Base-by-base conservation (phyloP, 2,888 invertebrate species). In the Micoletzkya japonica region DNA sequence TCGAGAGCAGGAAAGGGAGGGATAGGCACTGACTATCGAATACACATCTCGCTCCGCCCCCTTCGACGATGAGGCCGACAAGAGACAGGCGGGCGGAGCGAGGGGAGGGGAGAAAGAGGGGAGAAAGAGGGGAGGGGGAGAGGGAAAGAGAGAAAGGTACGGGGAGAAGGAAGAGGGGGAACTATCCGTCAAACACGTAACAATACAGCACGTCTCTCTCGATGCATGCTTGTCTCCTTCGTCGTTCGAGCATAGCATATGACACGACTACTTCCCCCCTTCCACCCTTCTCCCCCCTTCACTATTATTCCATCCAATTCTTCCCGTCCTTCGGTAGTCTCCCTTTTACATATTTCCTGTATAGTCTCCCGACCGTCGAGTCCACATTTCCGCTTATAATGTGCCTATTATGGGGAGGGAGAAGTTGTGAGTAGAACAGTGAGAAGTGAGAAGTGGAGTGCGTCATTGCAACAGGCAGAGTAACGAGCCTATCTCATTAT, bases 11-110 rank as follows among this genome's bases (percentile, higher is more conserved):
- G n/a, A 4, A 63, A n/a, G n/a, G n/a, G n/a, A n/a, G n/a, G n/a
- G n/a, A n/a, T n/a, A n/a, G n/a, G n/a, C n/a, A n/a, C n/a, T n/a
- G 63, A 44, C 63, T 63, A 63, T 63, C 63, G 34, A 63, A 63
- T 63, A 50, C 63, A 63, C 63, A 61, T 37, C 49, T 39, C 50
- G 49, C 63, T 50, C 44, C 63, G 63, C 63, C 63, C 63, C 20
- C 24, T 24, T 4, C 3, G 24, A 37, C 28, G 36, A 30, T n/a
- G 44, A 63, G 49, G 32, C 7, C 30, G n/a, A 14, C 44, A 50
- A 63, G 59, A 49, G 44, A 30, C 32, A 34, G 49, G 34, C 49
- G 24, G 32, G 52, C 24, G 44, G 7, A 39, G 44, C 44, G 28
- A 49, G 63, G 36, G 24, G 7, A 26, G 6, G 26, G 28, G 4